These are phyloP conservation scores for Lagopus leucura DNA, from an alignment of 2,113 vertebrate genomes.

Conservation along the genomic window DNA sequence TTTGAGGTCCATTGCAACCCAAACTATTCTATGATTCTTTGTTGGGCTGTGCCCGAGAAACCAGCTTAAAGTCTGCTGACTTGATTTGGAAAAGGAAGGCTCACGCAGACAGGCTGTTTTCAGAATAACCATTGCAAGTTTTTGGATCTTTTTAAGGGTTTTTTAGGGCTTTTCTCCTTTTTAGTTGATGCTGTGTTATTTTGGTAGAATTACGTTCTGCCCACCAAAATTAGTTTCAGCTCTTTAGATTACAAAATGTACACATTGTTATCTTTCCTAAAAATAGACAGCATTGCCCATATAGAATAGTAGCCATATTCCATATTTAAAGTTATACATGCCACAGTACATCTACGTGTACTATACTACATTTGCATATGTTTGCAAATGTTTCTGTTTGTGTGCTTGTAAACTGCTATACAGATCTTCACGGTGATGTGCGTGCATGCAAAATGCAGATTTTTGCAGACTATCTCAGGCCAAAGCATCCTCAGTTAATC, in stretches of 20 bases:
- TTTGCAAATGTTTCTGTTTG: background rate
- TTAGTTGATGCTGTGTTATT: background rate
- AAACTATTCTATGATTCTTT: background rate
- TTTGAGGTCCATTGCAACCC: too few relatives aligned
- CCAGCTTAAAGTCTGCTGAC: background rate
- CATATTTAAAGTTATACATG: background rate
- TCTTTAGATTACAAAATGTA: background rate
- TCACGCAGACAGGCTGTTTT: background rate
- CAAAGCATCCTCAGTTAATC: background rate
- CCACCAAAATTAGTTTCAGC: background rate
- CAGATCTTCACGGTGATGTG: background rate
- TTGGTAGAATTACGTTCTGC: background rate
- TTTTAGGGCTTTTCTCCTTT: background rate
- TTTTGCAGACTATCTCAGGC: background rate
- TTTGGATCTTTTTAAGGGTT: background rate
- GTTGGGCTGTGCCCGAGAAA: background rate
- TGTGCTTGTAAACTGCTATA: background rate
- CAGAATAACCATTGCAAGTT: background rate
- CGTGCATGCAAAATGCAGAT: background rate
- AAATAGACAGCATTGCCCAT: background rate
- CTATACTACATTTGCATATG: background rate
- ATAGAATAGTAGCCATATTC: background rate
- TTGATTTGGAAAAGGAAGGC: background rate
- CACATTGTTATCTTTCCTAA: background rate
- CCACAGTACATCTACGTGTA: background rate